Base-by-base conservation (phyloP, 2,797 vertebrate genomes). In the Gouania willdenowi region DNA sequence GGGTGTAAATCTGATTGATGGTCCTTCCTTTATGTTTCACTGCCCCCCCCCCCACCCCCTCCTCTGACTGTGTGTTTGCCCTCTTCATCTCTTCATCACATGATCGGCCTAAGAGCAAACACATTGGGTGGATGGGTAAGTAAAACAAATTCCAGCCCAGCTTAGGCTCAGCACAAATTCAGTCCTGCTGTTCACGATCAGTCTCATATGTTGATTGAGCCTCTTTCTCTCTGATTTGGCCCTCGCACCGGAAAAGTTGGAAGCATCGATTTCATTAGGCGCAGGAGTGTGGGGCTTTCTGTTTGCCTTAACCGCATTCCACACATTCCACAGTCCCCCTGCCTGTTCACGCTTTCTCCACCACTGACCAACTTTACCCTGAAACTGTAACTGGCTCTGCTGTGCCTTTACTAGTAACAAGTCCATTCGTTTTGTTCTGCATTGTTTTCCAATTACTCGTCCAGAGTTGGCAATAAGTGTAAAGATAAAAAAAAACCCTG, bases 291-390 rank as follows among this genome's bases (percentile, higher is more conserved):
- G 61, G 78, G 54, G 53, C 56, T 84, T 78, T 81, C 66, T 85
- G 83, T 91, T 90, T 90, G 87, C 77, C 83, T 86, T 87, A 47
- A 71, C 81, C 63, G 64, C 81, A 90, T 91, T 89, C 84, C 64
- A 81, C 18, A 49, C 58, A 91, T 91, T 81, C 86, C 87, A 70
- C 46, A 39, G 41, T n/a, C 55, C 55, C 71, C 62, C 72, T 30
- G 44, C 53, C 50, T 47, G 33, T 35, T 55, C 58, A 52, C 48
- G 57, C 63, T 65, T 64, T 73, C 71, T 62, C 60, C 48, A 47
- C 52, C 25, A 52, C 31, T 29, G 30, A 21, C 26, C 26, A 31
- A 55, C 32, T 40, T 39, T 55, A 36, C 12, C 18, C 21, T 25
- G 14, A 25, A 61, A 51, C 41, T 30, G 34, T 52, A 37, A 70